Conservation (phyloP, 1,140 invertebrate species). For the honey bee (Apis mellifera) region Amel_HAv3.1 CM009931.2:25646001-25646500, state of each 20-base stretch:
- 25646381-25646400: constrained; percentile 40
- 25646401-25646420: constrained; percentile 27
- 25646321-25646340: constrained; percentile 5
- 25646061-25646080: too few species aligned
- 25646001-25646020: too few species aligned
- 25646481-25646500: constrained; percentile 30
- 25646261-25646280: background rate
- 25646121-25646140: too few species aligned
- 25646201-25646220: background rate
- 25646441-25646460: constrained; percentile 8
- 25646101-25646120: too few species aligned
- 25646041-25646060: too few species aligned
- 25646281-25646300: background rate
- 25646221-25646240: background rate
- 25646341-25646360: background rate
- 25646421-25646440: constrained; percentile 39
- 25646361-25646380: constrained; percentile 5
- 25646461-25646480: background rate
- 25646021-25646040: too few species aligned
- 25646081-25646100: too few species aligned
- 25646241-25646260: background rate
- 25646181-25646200: background rate
- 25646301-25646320: background rate
- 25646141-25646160: too few species aligned
- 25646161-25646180: too few species aligned